These are phyloP conservation scores for Pongo abelii DNA, from an alignment of 2,113 vertebrate species.

Conservation along the genomic window DNA sequence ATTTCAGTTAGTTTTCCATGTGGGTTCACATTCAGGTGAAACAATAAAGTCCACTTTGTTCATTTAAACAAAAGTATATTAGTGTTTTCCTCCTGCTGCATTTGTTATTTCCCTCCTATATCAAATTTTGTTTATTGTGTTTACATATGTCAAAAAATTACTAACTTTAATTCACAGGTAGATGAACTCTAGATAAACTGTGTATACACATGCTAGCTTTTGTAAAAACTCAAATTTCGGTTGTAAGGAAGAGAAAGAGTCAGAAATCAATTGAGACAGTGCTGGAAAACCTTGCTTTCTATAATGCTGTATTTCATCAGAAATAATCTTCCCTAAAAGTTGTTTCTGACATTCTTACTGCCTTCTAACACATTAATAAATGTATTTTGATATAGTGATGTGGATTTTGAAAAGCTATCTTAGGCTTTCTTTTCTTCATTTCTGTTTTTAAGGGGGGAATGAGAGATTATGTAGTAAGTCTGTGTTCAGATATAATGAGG, in stretches of 20 bases:
- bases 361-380: not conserved
- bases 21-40: not conserved
- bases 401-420: constrained; percentile 15
- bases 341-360: not conserved
- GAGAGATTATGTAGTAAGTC: constrained; percentile 69
- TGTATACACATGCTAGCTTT: not conserved
- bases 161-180: not conserved
- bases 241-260: not conserved
- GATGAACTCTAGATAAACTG: not conserved
- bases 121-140: not conserved
- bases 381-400: not conserved
- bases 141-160: not conserved
- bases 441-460: constrained; percentile 42
- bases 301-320: not conserved
- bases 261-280: not conserved
- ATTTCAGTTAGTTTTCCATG: not conserved
- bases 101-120: not conserved
- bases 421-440: constrained; percentile 39
- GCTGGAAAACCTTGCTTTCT: not conserved
- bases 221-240: not conserved
- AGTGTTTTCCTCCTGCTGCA: not conserved
- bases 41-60: not conserved
- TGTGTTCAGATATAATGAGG: constrained; percentile 63
- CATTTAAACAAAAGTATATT: not conserved
- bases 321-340: not conserved